Evolutionary conservation across 37 sponge, comb jelly and placozoan genomes (phyloP).

Genomic region (Chondrilla cf. caribensis): DNA sequence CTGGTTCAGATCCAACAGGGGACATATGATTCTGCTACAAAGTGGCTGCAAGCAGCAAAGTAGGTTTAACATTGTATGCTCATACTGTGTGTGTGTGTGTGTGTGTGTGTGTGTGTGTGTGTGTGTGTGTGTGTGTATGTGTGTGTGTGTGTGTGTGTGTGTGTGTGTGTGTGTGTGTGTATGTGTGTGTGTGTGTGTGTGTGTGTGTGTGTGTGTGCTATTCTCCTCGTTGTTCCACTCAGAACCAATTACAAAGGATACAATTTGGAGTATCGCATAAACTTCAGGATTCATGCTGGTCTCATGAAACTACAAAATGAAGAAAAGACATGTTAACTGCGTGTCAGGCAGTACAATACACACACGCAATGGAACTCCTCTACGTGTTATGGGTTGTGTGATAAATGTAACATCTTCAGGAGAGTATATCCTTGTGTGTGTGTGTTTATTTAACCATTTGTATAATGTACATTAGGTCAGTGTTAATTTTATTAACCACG

Average conservation of each 20-base stretch:
- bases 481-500: too few species aligned
- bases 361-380: too few species aligned
- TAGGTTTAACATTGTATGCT: conserved; percentile 14
- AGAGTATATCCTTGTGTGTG: too few species aligned
- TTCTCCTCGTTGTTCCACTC: neutral
- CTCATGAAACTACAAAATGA: neutral
- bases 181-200: neutral
- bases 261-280: conserved; percentile 57
- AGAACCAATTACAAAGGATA: conserved; percentile 69
- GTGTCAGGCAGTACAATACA: too few species aligned
- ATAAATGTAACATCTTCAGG: too few species aligned
- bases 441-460: too few species aligned
- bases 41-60: conserved; percentile 53
- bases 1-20: conserved; percentile 54
- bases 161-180: neutral
- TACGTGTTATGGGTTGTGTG: too few species aligned
- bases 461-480: too few species aligned
- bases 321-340: too few species aligned
- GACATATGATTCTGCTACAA: conserved; percentile 37
- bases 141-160: neutral
- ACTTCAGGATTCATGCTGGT: conserved; percentile 70
- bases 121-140: neutral
- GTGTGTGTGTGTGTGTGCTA: too few species aligned
- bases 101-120: neutral
- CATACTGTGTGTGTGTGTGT: neutral